Percentiles rank a stretch among this genome's conserved stretches.
Evolutionary conservation across 2,113 vertebrate species (phyloP).

Genomic region (Melospiza melodia): DNA sequence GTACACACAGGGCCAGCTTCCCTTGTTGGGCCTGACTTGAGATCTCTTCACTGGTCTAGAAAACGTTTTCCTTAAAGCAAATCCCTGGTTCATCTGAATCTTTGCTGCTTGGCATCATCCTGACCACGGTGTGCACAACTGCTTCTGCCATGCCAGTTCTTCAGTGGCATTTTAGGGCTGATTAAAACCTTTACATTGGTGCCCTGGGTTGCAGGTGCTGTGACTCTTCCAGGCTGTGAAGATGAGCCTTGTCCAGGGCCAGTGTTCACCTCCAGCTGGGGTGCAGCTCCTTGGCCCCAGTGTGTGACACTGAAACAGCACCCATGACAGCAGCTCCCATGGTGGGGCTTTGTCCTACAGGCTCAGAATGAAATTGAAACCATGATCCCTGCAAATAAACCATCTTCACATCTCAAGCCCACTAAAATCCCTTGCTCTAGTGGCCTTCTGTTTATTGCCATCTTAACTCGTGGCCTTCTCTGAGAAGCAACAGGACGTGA

Average conservation of each 20-base stretch:
- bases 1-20: fast-evolving
- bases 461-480: background rate
- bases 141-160: background rate
- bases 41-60: background rate
- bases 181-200: background rate
- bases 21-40: background rate
- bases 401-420: background rate
- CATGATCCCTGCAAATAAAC: background rate
- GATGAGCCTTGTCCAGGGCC: background rate
- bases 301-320: background rate
- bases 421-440: background rate
- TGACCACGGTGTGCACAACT: fast-evolving
- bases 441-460: background rate
- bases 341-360: background rate
- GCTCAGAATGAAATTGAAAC: background rate
- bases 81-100: background rate
- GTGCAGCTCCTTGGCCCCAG: background rate
- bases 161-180: background rate
- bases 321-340: background rate
- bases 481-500: background rate
- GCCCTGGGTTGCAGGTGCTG: background rate
- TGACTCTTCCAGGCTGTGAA: background rate
- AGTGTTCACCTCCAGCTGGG: background rate
- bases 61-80: background rate
- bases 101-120: background rate